These are phyloP conservation scores for chimpanzee (Pan troglodytes) DNA, from an alignment of 2,113 vertebrate genomes.

Conservation along the genomic window DNA sequence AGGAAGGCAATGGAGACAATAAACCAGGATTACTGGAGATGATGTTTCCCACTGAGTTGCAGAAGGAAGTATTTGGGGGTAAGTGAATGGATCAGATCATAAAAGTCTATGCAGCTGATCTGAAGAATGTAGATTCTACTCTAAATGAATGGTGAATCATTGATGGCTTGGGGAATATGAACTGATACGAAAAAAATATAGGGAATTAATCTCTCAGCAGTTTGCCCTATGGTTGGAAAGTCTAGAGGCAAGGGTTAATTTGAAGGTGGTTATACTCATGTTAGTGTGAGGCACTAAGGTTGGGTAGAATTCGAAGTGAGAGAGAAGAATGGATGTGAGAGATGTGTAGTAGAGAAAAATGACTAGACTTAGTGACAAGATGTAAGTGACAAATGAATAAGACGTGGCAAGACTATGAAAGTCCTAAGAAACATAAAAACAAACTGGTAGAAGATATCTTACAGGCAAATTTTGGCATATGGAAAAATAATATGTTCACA, in stretches of 20 bases:
- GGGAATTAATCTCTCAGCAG: background rate
- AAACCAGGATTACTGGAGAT: background rate
- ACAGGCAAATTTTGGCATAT: background rate
- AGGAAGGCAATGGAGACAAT: background rate
- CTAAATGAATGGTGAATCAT: background rate
- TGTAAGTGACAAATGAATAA: background rate
- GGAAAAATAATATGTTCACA: background rate
- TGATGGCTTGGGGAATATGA: background rate
- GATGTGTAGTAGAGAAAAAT: background rate
- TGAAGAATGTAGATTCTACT: background rate
- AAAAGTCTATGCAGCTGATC: background rate
- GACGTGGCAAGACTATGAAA: background rate
- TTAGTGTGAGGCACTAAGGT: background rate
- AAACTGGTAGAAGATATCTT: background rate
- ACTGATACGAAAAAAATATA: background rate
- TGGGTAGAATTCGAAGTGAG: background rate
- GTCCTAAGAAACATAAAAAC: background rate
- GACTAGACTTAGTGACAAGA: background rate
- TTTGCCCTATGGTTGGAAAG: background rate
- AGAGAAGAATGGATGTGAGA: background rate
- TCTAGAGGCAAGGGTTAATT: background rate
- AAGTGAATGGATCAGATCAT: background rate
- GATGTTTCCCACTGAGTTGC: background rate
- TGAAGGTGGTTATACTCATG: background rate
- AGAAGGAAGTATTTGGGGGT: background rate